Evolutionary conservation across 2,888 invertebrate species (phyloP).

Genomic region (Phymatocera aterrima): DNA sequence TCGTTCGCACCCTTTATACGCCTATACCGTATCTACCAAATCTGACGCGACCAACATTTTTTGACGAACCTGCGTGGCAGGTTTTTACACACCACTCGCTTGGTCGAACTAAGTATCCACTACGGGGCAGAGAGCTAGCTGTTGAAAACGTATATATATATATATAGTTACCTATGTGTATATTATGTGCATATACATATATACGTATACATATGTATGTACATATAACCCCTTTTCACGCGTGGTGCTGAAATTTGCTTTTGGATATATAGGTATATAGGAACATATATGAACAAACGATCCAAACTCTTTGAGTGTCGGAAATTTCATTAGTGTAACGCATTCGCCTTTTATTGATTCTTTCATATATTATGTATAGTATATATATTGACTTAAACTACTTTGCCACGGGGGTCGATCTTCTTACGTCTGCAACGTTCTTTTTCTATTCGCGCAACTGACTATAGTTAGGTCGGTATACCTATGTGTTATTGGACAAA

Average conservation of each 20-base stretch:
- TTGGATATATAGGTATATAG: no score
- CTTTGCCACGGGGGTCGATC: neutral
- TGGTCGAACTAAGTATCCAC: slow-evolving; percentile 35
- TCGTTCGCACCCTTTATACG: slow-evolving; percentile 39
- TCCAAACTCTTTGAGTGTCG: slow-evolving; percentile 25
- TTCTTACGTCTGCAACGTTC: neutral
- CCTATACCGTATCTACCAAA: neutral
- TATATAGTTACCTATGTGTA: neutral
- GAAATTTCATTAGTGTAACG: slow-evolving; percentile 32
- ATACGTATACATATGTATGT: neutral
- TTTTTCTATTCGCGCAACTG: neutral
- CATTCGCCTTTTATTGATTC: slow-evolving; percentile 40
- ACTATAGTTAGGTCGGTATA: neutral
- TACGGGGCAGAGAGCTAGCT: slow-evolving; percentile 9
- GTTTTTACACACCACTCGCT: slow-evolving; percentile 41
- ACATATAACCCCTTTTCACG: slow-evolving; percentile 1
- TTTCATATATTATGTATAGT: neutral
- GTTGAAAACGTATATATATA: slow-evolving; percentile 24
- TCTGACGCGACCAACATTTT: slow-evolving; percentile 35
- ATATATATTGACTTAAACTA: neutral
- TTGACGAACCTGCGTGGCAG: slow-evolving; percentile 38
- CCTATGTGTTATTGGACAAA: neutral
- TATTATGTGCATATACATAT: neutral
- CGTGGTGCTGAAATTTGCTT: slow-evolving; percentile 31
- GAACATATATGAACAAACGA: slow-evolving; percentile 17